These are phyloP conservation scores for Epinephelus coioides DNA, from an alignment of 2,797 vertebrate species.

Conservation along the genomic window DNA sequence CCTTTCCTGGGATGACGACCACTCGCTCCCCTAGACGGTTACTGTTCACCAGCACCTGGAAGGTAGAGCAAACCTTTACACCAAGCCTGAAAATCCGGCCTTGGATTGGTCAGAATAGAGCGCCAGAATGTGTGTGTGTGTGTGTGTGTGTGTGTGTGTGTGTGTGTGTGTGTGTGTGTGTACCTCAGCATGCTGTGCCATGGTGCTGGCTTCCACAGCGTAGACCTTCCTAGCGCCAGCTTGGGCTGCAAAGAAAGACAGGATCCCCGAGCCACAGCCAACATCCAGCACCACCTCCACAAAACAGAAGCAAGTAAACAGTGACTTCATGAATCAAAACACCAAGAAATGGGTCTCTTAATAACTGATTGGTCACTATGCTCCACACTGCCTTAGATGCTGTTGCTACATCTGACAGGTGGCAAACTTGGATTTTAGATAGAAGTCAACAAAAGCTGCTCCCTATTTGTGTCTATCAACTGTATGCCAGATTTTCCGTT, in stretches of 20 bases:
- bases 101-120: background rate
- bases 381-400: background rate
- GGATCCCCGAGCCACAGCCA: conserved; percentile 96
- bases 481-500: no score
- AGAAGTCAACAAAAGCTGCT: no score
- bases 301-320: background rate
- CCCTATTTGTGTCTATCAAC: no score
- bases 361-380: no score
- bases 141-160: background rate
- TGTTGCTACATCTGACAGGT: background rate
- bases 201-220: conserved; percentile 96
- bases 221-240: conserved; percentile 97
- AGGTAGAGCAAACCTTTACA: background rate
- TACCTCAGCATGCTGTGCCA: conserved; percentile 98
- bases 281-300: conserved; percentile 95
- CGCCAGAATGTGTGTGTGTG: background rate
- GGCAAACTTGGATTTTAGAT: no score
- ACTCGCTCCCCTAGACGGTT: conserved; percentile 95
- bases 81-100: background rate
- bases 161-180: background rate
- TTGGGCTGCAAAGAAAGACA: conserved; percentile 96
- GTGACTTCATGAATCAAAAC: background rate
- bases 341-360: background rate
- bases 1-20: conserved; percentile 95
- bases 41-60: conserved; percentile 94